Conservation (phyloP, 1,140 invertebrate species). For the Frieseomelitta varia region DNA sequence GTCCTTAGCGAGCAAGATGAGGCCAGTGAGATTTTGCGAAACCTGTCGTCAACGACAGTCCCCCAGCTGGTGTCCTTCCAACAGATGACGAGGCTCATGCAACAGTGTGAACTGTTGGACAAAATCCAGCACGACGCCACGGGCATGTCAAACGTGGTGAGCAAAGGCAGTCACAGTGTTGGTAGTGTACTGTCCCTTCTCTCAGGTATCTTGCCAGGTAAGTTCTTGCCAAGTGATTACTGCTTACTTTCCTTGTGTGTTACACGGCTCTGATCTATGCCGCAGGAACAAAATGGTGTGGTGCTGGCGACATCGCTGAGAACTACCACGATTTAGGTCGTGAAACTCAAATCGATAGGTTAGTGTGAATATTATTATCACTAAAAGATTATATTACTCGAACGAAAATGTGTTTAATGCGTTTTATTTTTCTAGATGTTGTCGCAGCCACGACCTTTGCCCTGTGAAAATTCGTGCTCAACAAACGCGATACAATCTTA, state of each 20-base stretch:
- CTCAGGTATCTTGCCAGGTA: constrained; percentile 90
- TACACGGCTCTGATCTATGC: constrained; percentile 26
- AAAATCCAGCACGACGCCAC: constrained; percentile 67
- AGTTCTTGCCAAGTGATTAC: constrained; percentile 30
- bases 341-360: constrained; percentile 87
- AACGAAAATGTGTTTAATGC: not conserved
- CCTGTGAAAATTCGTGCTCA: constrained; percentile 89
- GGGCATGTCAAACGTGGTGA: constrained; percentile 72
- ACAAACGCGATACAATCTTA: constrained; percentile 89
- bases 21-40: constrained; percentile 84
- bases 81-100: constrained; percentile 89
- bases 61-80: constrained; percentile 86
- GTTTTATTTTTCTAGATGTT: constrained; percentile 84
- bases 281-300: constrained; percentile 94
- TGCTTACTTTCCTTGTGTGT: not conserved
- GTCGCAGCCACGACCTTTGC: constrained; percentile 92
- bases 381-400: not conserved
- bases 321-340: constrained; percentile 91
- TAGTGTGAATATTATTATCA: not conserved
- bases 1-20: constrained; percentile 86
- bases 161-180: constrained; percentile 81
- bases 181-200: constrained; percentile 86
- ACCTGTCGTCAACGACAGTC: constrained; percentile 83
- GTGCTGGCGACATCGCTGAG: constrained; percentile 91
- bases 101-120: constrained; percentile 86